Percentiles rank a stretch among this genome's conserved stretches.
Conservation (phyloP, 2,113 vertebrate species). For the Channa maculata region DNA sequence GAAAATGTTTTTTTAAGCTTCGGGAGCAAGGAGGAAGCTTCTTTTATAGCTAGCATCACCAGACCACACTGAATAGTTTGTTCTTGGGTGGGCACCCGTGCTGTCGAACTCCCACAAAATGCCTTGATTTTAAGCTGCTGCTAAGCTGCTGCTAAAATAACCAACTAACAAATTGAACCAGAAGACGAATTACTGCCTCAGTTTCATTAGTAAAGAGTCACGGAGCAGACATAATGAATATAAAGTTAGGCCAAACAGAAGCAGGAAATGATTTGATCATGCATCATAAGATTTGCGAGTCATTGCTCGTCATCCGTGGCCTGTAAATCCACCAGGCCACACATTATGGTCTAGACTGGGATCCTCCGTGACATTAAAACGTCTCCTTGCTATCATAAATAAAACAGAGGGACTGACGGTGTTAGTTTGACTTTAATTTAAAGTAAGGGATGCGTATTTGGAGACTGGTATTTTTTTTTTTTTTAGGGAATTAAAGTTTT, state of each 20-base stretch:
- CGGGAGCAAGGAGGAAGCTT: constrained; percentile 51
- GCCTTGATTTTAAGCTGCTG: not conserved
- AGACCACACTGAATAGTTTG: constrained; percentile 30
- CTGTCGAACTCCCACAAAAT: constrained; percentile 1
- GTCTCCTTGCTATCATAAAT: not conserved
- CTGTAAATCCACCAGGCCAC: not conserved
- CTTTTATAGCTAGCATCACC: constrained; percentile 27
- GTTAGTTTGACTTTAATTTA: not conserved
- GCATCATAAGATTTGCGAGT: constrained; percentile 9
- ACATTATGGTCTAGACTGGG: not conserved
- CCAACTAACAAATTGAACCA: too few species aligned
- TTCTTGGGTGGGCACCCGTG: constrained; percentile 9
- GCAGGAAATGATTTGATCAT: constrained; percentile 13
- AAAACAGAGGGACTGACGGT: not conserved
- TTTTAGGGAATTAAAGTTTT: too few species aligned
- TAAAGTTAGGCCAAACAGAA: not conserved
- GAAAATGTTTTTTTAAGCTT: constrained; percentile 57
- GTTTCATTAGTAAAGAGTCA: not conserved
- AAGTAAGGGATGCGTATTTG: not conserved
- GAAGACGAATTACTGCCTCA: not conserved
- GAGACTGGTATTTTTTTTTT: not conserved
- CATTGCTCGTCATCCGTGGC: not conserved
- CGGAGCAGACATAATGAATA: not conserved
- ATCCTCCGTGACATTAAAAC: not conserved
- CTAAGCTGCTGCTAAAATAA: too few species aligned